Base-by-base conservation (phyloP, 2,797 vertebrate species). In the Streptopelia turtur region DNA sequence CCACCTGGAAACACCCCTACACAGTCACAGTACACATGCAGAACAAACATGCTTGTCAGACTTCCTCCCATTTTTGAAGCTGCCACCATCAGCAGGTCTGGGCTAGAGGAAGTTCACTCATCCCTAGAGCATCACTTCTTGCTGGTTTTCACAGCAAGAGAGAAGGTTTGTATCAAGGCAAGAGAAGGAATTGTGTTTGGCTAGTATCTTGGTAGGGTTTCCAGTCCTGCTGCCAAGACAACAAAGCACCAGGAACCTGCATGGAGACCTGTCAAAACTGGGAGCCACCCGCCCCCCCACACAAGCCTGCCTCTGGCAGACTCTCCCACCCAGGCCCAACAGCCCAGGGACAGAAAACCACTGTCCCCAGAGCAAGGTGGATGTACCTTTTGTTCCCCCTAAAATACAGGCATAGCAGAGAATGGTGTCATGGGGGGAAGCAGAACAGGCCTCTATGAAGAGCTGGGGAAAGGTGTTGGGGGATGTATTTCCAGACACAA, bases 401-500 rank as follows among this genome's bases (percentile, higher is more conserved):
- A 17, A 87, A 88, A 65, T 13, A 76, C 11, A 59, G 27, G 33
- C 28, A 68, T 60, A 57, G 31, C 10, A 49, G 31, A 53, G 8
- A 72, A 49, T 1, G 2, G 4, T 37, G 22, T 20, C 2, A 1
- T 18, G 24, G 25, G 10, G 52, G 9, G 20, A 71, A 39, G 61
- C 9, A 75, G 41, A 78, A 45, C 3, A 52, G 20, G 7, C 63
- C 18, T 50, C 52, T 21, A 2, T 16, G 47, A 43, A 70, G 49
- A 87, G 9, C 5, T 70, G n/a, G n/a, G 6, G 50, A 82, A 84
- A 66, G 13, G 17, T 0, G 0, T 9, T 13, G 33, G n/a, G 45
- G 31, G 9, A 16, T 0, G 0, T 12, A 23, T 65, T 83, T 80
- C 35, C 37, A 68, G 53, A 52, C 0, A 57, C 21, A 17, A 70